Evolutionary conservation across 2,113 vertebrate genomes (phyloP).

Genomic region (Meriones unguiculatus): DNA sequence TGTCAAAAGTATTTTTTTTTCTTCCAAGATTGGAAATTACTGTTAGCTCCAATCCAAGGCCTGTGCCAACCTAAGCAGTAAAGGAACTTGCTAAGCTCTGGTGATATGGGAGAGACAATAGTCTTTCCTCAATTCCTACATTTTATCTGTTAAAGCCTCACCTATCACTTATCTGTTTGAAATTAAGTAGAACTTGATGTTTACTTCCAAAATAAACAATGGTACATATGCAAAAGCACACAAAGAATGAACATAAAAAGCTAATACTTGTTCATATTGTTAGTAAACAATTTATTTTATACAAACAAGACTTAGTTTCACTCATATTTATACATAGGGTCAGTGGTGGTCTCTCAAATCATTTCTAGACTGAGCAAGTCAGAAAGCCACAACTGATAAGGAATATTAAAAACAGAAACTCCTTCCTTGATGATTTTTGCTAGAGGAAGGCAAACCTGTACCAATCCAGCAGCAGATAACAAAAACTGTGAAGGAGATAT

Average conservation of each 20-base stretch:
- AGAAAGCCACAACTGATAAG: neutral
- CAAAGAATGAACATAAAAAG: neutral
- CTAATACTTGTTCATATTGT: neutral
- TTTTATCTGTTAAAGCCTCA: neutral
- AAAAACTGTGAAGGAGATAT: neutral
- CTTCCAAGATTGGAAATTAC: slow-evolving; percentile 34
- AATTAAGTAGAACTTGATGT: neutral
- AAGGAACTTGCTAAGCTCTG: neutral
- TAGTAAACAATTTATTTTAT: neutral
- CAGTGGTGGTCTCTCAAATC: neutral
- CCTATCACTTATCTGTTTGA: neutral
- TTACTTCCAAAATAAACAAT: slow-evolving; percentile 20
- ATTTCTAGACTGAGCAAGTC: neutral
- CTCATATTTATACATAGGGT: neutral
- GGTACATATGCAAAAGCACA: neutral
- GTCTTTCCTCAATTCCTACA: neutral
- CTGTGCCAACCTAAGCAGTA: neutral
- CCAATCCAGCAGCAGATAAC: neutral
- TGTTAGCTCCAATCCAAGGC: neutral
- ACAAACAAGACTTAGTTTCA: neutral
- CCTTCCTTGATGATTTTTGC: neutral
- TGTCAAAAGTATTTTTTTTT: slow-evolving; percentile 40
- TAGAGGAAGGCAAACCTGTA: neutral
- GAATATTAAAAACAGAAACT: neutral
- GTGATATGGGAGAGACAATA: neutral